Conservation (phyloP, 2,888 invertebrate genomes). For the Caenorhabditis doughertyi region DNA sequence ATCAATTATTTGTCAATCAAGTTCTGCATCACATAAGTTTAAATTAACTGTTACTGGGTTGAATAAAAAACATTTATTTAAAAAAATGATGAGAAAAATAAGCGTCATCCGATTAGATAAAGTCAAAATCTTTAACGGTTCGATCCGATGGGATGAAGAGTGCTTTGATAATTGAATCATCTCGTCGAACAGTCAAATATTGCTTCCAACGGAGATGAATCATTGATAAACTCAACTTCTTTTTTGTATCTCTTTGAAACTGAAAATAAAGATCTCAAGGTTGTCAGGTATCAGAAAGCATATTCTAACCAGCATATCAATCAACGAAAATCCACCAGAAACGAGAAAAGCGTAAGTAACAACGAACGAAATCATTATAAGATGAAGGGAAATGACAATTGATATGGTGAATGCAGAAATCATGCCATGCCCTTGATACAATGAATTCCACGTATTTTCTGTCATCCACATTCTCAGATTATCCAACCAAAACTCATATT, state of each 20-base stretch:
- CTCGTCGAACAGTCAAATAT: constrained; percentile 13
- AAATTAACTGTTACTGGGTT: too few species aligned
- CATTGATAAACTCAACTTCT: background rate
- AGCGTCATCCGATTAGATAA: background rate
- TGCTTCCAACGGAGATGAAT: constrained; percentile 35
- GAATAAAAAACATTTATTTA: background rate
- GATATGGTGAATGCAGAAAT: background rate
- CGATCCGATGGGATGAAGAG: constrained; percentile 42
- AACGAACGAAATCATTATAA: constrained; percentile 34
- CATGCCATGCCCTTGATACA: background rate
- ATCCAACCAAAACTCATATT: constrained; percentile 42
- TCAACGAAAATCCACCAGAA: constrained; percentile 29
- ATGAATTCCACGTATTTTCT: background rate
- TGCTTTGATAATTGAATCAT: constrained; percentile 24
- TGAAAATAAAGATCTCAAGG: background rate
- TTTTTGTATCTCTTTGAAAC: constrained; percentile 12
- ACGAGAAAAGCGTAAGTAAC: constrained; percentile 24
- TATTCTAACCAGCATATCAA: constrained; percentile 18
- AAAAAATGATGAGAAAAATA: background rate
- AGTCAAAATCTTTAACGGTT: constrained; percentile 12
- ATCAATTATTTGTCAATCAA: too few species aligned
- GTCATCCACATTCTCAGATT: constrained; percentile 1
- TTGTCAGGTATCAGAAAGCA: too few species aligned
- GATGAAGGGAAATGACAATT: constrained; percentile 9
- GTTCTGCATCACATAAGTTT: too few species aligned